Conservation (phyloP, 1,140 invertebrate species). For the Lepidurus apus region DNA sequence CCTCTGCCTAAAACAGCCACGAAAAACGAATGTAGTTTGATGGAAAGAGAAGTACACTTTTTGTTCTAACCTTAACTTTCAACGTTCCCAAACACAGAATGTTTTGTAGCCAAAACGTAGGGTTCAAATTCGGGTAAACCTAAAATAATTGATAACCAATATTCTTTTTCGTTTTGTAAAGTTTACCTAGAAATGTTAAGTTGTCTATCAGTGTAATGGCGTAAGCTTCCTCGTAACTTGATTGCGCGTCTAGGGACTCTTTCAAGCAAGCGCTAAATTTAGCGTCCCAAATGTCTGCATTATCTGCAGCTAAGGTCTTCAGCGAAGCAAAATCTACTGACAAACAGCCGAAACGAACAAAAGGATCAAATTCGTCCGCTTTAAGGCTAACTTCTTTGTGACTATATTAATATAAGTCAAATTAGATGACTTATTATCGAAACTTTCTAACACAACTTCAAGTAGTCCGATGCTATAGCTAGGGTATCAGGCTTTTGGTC, state of each 20-base stretch:
- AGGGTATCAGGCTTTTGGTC: background rate
- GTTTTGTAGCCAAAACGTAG: background rate
- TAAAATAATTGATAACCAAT: background rate
- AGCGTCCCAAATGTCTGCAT: background rate
- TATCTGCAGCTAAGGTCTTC: background rate
- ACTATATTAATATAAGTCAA: background rate
- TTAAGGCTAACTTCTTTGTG: background rate
- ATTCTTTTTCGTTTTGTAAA: background rate
- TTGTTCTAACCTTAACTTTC: slow-evolving; percentile 1
- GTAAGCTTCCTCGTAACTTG: background rate
- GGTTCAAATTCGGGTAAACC: background rate
- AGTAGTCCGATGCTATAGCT: background rate
- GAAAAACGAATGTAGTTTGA: background rate
- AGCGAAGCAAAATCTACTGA: background rate
- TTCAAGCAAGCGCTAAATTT: background rate
- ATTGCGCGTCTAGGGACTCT: background rate
- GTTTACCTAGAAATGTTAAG: background rate
- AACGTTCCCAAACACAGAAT: background rate
- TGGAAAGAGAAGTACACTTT: slow-evolving; percentile 23
- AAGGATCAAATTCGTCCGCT: background rate
- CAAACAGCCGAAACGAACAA: background rate
- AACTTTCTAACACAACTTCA: background rate
- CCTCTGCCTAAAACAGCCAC: background rate
- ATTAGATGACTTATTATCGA: background rate
- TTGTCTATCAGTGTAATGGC: slow-evolving; percentile 2